Evolutionary conservation across 2,113 vertebrate species (phyloP).

Genomic region (Takifugu flavidus): DNA sequence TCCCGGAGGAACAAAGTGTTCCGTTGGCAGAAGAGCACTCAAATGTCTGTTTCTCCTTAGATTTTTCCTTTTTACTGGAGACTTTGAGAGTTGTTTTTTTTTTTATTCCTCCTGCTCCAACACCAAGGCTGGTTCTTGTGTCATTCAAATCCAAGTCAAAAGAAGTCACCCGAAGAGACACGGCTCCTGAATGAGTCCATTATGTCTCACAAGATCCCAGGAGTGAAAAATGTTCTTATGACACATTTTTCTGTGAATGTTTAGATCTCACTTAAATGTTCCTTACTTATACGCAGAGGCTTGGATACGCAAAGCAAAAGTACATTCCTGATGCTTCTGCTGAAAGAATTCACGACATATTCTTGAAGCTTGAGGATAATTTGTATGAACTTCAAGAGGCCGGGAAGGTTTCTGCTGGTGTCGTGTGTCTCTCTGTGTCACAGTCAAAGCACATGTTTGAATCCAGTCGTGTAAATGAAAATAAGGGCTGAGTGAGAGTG

Average conservation of each 20-base stretch:
- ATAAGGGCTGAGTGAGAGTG: background rate
- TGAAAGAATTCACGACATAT: too few species aligned
- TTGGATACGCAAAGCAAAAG: background rate
- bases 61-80: slow-evolving; percentile 51
- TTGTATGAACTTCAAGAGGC: slow-evolving; percentile 4
- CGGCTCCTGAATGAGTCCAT: background rate
- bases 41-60: slow-evolving; percentile 59
- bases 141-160: slow-evolving; percentile 39
- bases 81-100: slow-evolving; percentile 21
- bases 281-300: background rate
- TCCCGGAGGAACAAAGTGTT: slow-evolving; percentile 76
- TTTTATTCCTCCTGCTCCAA: slow-evolving; percentile 25
- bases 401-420: slow-evolving; percentile 1
- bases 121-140: slow-evolving; percentile 21
- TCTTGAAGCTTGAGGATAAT: background rate
- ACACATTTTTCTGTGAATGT: background rate
- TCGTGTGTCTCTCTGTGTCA: slow-evolving; percentile 11
- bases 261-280: background rate
- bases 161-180: slow-evolving; percentile 33
- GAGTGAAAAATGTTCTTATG: background rate
- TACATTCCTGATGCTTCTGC: background rate
- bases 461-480: slow-evolving; percentile 4
- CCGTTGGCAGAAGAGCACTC: slow-evolving; percentile 73
- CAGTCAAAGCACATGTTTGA: slow-evolving; percentile 11
- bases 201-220: slow-evolving; percentile 28